Percentiles rank a stretch among this genome's conserved stretches.
Evolutionary conservation across 64 coral and sea anemone species (phyloP).

Genomic region (Porites australiensis): DNA sequence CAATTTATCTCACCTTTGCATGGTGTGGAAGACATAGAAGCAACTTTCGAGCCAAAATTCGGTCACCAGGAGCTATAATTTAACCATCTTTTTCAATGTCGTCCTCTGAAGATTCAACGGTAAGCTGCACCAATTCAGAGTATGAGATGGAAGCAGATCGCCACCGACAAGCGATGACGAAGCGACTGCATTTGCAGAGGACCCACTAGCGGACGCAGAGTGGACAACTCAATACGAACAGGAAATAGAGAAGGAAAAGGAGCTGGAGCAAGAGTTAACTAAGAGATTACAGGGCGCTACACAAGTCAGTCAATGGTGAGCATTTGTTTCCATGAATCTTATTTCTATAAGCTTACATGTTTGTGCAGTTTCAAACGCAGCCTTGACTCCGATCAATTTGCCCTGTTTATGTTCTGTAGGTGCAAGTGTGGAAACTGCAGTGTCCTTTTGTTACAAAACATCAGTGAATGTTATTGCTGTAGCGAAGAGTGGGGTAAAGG

Average conservation of each 20-base stretch:
- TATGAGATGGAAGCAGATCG: not conserved
- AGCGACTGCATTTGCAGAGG: not conserved
- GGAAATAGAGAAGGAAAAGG: not conserved
- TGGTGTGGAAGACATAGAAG: too few relatives aligned
- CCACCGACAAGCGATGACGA: not conserved
- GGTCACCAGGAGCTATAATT: too few relatives aligned
- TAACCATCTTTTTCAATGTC: too few relatives aligned
- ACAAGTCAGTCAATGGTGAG: not conserved
- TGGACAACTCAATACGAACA: not conserved
- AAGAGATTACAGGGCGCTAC: not conserved
- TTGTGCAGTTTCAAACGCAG: not conserved
- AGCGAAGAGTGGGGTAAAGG: too few relatives aligned
- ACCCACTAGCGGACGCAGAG: not conserved
- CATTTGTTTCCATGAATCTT: not conserved
- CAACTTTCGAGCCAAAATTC: too few relatives aligned
- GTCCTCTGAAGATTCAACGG: too few relatives aligned
- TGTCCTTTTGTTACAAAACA: slow-evolving; percentile 1
- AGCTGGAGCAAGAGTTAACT: not conserved
- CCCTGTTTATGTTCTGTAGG: slow-evolving; percentile 25
- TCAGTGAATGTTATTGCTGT: slow-evolving; percentile 71
- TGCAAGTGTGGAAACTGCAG: slow-evolving; percentile 66
- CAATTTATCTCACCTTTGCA: not conserved
- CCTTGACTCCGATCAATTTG: not conserved
- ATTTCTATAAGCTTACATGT: not conserved
- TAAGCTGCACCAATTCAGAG: too few relatives aligned